phyloP scores from a whole-genome alignment of 2,888 invertebrate species.

The Pandemis cinnamomeana region DNA sequence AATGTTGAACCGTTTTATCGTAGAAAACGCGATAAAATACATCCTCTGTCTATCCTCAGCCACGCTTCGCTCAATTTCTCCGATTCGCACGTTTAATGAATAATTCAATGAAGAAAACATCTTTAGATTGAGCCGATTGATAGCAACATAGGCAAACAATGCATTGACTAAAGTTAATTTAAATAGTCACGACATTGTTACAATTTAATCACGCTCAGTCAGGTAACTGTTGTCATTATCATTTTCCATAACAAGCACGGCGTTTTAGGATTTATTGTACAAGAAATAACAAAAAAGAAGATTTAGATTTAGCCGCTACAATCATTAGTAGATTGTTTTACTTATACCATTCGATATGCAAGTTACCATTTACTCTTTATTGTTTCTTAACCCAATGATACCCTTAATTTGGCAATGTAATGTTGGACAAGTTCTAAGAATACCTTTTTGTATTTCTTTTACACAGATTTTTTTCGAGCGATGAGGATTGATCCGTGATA shows the following conservation, averaged over 20 bases:
- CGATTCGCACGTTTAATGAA: conserved; percentile 24
- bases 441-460: too few species aligned
- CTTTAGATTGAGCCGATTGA: conserved; percentile 4
- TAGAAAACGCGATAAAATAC: background rate
- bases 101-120: conserved; percentile 32
- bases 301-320: background rate
- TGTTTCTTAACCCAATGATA: too few species aligned
- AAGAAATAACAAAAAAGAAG: background rate
- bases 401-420: too few species aligned
- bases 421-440: too few species aligned
- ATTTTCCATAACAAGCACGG: background rate
- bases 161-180: conserved; percentile 3
- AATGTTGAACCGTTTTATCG: conserved; percentile 1
- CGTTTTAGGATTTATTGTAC: background rate
- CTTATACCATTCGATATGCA: too few species aligned
- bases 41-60: background rate
- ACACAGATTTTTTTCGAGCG: too few species aligned
- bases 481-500: too few species aligned
- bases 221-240: background rate
- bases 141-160: background rate
- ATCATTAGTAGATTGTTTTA: too few species aligned
- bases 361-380: too few species aligned
- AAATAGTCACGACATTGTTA: conserved; percentile 31
- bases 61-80: conserved; percentile 27
- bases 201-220: background rate